phyloP scores from a whole-genome alignment of 2,113 vertebrate genomes.

The Poicephalus meyeri region DNA sequence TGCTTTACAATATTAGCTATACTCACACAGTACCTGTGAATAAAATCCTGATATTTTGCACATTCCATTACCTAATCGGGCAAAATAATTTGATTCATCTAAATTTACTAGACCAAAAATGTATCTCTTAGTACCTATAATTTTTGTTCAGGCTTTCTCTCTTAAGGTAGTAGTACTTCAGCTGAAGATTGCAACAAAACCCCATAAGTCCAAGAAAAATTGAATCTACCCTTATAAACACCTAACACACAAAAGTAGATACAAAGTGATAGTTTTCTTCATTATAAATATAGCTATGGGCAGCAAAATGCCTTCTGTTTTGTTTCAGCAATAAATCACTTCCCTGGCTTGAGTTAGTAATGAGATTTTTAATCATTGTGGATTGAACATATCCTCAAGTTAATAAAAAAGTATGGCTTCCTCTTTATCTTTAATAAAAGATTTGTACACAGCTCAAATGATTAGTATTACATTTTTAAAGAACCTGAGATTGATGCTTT shows the following conservation, averaged over 20 bases:
- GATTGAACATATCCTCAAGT: conserved; percentile 73
- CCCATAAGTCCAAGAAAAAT: conserved; percentile 27
- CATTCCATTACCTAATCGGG: background rate
- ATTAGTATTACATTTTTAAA: conserved; percentile 75
- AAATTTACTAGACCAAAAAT: background rate
- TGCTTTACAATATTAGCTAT: background rate
- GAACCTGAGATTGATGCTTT: conserved; percentile 75
- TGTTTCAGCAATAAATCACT: conserved; percentile 71
- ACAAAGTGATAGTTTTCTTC: conserved; percentile 27
- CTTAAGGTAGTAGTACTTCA: conserved; percentile 59
- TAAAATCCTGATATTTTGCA: background rate
- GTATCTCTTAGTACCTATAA: background rate
- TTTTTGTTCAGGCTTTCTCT: background rate
- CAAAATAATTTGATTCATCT: background rate
- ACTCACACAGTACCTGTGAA: background rate
- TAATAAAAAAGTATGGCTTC: conserved; percentile 77
- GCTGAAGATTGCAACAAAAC: background rate
- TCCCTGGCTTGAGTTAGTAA: conserved; percentile 69
- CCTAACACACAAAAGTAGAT: conserved; percentile 41
- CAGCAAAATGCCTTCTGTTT: conserved; percentile 58
- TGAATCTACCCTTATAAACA: conserved; percentile 63
- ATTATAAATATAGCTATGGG: conserved; percentile 62
- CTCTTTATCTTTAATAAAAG: conserved; percentile 82
- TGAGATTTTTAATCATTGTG: conserved; percentile 80
- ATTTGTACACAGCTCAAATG: conserved; percentile 77